Conservation (phyloP, 1,140 invertebrate genomes). For the Drosophila littoralis region DNA sequence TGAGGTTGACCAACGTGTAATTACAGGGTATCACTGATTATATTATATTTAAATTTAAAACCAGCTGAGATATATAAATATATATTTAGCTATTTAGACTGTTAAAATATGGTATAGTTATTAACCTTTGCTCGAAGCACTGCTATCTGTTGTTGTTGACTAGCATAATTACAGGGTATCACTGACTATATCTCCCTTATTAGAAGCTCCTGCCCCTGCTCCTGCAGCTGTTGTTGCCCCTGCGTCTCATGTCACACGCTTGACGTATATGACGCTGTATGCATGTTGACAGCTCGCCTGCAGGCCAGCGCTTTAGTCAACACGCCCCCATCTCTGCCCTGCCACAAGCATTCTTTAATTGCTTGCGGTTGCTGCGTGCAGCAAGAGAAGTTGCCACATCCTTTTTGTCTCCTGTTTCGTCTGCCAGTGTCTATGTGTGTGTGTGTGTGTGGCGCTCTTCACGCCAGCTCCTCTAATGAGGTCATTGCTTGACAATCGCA, state of each 20-base stretch:
- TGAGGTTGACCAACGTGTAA: background rate
- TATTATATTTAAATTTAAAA: conserved; percentile 17
- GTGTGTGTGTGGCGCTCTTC: background rate
- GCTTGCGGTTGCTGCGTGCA: conserved; percentile 54
- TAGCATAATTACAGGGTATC: conserved; percentile 21
- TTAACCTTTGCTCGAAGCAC: too few relatives aligned
- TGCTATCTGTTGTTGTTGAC: too few relatives aligned
- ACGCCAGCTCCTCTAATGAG: conserved; percentile 58
- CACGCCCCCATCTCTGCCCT: background rate
- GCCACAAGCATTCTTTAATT: conserved; percentile 49
- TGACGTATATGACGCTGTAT: conserved; percentile 79
- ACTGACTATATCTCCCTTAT: conserved; percentile 55
- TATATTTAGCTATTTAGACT: too few relatives aligned
- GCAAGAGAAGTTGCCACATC: conserved; percentile 30
- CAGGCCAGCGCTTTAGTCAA: background rate
- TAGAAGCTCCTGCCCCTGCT: conserved; percentile 28
- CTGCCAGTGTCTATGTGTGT: background rate
- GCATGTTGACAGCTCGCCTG: conserved; percentile 68
- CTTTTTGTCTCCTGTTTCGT: conserved; percentile 33
- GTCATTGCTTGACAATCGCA: conserved; percentile 82
- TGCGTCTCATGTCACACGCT: conserved; percentile 29
- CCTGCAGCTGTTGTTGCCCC: background rate
- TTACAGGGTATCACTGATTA: conserved; percentile 47
- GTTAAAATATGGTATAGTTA: too few relatives aligned
- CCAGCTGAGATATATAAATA: too few relatives aligned